A percentile compares a stretch with the other conserved stretches of the same genome.
These are phyloP conservation scores for Sesia bembeciformis DNA, from an alignment of 2,888 invertebrate genomes.

Conservation along the genomic window DNA sequence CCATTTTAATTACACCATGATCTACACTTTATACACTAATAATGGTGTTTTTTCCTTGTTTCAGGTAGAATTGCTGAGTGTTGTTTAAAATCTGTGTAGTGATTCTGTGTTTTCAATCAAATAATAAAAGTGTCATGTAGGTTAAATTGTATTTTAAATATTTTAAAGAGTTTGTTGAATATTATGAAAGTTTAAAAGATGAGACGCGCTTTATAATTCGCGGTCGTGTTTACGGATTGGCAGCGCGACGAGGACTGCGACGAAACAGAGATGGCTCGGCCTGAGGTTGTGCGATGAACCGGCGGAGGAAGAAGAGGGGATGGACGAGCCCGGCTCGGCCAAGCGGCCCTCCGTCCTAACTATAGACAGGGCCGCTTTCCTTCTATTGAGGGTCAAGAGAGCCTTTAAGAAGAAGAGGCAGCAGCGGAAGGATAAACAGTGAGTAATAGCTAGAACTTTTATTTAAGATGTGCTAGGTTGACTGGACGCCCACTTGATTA, in stretches of 20 bases:
- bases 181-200: neutral
- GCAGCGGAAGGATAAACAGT: constrained; percentile 90
- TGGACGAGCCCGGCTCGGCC: constrained; percentile 62
- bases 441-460: constrained; percentile 50
- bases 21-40: neutral
- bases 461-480: neutral
- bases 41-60: neutral
- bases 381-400: constrained; percentile 88
- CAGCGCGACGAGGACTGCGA: constrained; percentile 47
- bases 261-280: constrained; percentile 69
- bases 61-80: neutral
- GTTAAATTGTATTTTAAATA: too few species aligned
- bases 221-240: too few species aligned
- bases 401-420: constrained; percentile 93
- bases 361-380: constrained; percentile 91
- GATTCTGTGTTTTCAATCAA: neutral
- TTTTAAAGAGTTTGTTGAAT: neutral
- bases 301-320: constrained; percentile 49
- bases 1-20: too few species aligned
- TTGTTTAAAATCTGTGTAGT: neutral
- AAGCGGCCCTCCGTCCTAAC: constrained; percentile 81
- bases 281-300: constrained; percentile 72
- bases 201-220: neutral
- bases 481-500: neutral
- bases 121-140: neutral